phyloP scores from a whole-genome alignment of 2,113 vertebrate species.

The Hipposideros armiger region DNA sequence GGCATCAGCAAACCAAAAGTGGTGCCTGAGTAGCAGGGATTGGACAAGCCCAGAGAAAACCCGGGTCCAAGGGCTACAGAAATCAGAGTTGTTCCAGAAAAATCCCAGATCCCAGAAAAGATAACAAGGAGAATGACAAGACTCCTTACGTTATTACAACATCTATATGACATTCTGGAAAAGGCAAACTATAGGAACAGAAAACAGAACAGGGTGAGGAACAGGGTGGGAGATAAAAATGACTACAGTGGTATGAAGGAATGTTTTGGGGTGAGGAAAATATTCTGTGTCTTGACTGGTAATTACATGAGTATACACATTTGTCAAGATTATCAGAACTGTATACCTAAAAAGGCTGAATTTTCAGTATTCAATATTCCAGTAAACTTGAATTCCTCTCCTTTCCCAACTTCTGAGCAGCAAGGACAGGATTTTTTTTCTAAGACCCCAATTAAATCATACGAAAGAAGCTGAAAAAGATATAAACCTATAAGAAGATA shows the following conservation, averaged over 20 bases:
- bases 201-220: neutral
- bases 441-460: neutral
- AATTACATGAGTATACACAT: neutral
- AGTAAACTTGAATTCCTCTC: neutral
- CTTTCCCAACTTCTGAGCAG: neutral
- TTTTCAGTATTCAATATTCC: neutral
- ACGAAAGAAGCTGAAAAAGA: neutral
- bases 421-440: neutral
- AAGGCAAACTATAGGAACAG: neutral
- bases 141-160: neutral
- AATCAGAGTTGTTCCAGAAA: neutral
- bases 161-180: neutral
- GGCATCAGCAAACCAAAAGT: neutral
- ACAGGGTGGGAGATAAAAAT: neutral
- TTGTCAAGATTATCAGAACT: neutral
- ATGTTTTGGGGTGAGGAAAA: neutral
- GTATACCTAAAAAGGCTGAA: neutral
- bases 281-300: neutral
- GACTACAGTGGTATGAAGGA: neutral
- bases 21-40: neutral
- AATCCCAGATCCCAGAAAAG: neutral
- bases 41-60: neutral
- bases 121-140: neutral
- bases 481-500: neutral
- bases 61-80: neutral